Evolutionary conservation across 2,888 invertebrate species (phyloP).

Genomic region (Drosophila kanekoi): DNA sequence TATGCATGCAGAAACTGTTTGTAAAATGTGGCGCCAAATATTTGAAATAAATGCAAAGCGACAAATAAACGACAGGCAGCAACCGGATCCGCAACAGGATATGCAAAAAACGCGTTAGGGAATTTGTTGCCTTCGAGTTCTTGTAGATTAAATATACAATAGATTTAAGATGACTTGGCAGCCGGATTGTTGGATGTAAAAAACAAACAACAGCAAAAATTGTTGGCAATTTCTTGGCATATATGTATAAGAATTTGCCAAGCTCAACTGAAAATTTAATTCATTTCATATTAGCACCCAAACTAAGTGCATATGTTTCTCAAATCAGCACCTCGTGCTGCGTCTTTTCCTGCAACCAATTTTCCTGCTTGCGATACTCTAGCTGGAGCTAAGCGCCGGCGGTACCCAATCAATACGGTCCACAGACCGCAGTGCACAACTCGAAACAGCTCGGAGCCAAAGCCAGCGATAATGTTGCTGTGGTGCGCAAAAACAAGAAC

Average conservation of each 20-base stretch:
- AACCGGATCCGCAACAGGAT: conserved; percentile 47
- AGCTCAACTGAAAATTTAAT: not conserved
- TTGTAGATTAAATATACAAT: conserved; percentile 16
- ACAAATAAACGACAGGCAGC: conserved; percentile 63
- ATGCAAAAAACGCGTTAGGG: conserved; percentile 57
- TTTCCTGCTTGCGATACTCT: conserved; percentile 13
- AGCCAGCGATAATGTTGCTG: conserved; percentile 73
- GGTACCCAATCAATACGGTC: conserved; percentile 67
- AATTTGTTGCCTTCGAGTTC: conserved; percentile 37
- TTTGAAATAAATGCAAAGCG: conserved; percentile 75
- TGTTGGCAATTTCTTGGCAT: not conserved
- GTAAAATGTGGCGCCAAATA: conserved; percentile 71
- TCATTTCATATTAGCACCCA: not conserved
- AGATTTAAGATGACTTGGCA: conserved; percentile 9
- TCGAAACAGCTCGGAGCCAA: conserved; percentile 63
- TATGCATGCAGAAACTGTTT: conserved; percentile 68
- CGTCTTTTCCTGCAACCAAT: conserved; percentile 14
- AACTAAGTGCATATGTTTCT: not conserved
- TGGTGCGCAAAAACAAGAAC: conserved; percentile 67
- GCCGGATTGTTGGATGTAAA: not conserved
- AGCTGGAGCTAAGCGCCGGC: conserved; percentile 37
- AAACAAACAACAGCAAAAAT: not conserved
- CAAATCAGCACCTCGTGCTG: not conserved
- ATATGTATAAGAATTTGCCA: not conserved
- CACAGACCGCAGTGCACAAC: conserved; percentile 53